Base-by-base conservation (phyloP, 2,888 invertebrate genomes). In the Brachyptera risi region DNA sequence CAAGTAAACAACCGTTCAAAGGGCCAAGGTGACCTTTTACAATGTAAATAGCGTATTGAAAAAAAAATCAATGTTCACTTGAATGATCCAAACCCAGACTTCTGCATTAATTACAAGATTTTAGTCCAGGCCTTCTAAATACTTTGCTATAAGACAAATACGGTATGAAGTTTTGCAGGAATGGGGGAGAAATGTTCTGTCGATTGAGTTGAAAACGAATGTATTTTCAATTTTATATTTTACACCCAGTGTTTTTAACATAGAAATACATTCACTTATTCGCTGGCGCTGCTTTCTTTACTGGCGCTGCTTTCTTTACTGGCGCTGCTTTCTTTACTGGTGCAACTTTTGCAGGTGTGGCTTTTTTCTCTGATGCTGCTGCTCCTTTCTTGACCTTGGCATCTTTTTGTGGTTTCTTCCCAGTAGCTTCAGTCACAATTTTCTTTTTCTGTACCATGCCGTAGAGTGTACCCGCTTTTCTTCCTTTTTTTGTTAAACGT, bases 401-500 rank as follows among this genome's bases (percentile, higher is more conserved):
- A 17, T 15, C 2, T 17, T 3, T 15, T 17, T 7, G 4, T 3
- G 42, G 42, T 21, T 9, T 42, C 42, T 42, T 9, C 42, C 4
- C 9, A 17, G 17, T 42, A 3, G 17, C n/a, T 3, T 4, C 42
- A 7, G n/a, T n/a, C n/a, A n/a, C n/a, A n/a, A n/a, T n/a, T n/a
- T n/a, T 50, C 47, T 59, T 59, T 44, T 3, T 15, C 35, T 15
- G 31, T 17, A 35, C 37, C 50, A 38, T 49, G 58, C 44, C 44
- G 21, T 47, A 61, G 17, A 63, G 50, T 11, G 61, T 59, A 9
- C 57, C 59, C 1, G 44, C 57, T 21, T 58, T 62, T 2, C 27
- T 57, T 3, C 63, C 60, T 42, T 65, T 63, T 60, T 68, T 68
- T 62, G 65, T 69, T 59, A 92, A 74, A 66, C 84, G 83, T 73